Conservation (phyloP, 1,140 invertebrate species). For the Saccostrea echinata region DNA sequence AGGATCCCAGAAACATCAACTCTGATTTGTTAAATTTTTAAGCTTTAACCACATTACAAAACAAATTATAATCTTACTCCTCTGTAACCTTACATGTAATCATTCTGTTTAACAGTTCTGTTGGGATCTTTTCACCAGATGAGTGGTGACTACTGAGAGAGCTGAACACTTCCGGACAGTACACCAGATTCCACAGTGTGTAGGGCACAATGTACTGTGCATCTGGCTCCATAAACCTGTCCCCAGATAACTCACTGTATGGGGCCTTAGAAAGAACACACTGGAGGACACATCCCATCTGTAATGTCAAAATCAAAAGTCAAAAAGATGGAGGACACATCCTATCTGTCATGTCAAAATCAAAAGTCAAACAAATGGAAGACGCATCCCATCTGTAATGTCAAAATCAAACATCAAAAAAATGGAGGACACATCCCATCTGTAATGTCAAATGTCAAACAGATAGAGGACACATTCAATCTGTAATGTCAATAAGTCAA, state of each 20-base stretch:
- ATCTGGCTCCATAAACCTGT: slow-evolving; percentile 19
- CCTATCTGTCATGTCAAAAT: no score
- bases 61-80: no score
- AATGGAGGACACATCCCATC: no score
- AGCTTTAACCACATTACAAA: no score
- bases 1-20: no score
- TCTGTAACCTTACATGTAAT: background rate
- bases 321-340: background rate
- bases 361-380: no score
- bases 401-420: background rate
- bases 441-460: no score
- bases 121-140: background rate
- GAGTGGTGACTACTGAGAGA: slow-evolving; percentile 10
- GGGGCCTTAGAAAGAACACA: slow-evolving; percentile 15
- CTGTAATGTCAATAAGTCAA: background rate
- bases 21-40: no score
- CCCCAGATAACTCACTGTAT: slow-evolving; percentile 13
- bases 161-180: background rate
- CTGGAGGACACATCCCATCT: background rate
- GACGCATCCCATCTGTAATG: background rate
- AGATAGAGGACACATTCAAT: background rate
- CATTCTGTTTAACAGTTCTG: background rate
- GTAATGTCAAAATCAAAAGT: background rate
- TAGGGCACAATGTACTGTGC: slow-evolving; percentile 11
- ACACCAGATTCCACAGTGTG: background rate